Conservation (phyloP, 2,113 vertebrate species). For the Pimephales promelas region DNA sequence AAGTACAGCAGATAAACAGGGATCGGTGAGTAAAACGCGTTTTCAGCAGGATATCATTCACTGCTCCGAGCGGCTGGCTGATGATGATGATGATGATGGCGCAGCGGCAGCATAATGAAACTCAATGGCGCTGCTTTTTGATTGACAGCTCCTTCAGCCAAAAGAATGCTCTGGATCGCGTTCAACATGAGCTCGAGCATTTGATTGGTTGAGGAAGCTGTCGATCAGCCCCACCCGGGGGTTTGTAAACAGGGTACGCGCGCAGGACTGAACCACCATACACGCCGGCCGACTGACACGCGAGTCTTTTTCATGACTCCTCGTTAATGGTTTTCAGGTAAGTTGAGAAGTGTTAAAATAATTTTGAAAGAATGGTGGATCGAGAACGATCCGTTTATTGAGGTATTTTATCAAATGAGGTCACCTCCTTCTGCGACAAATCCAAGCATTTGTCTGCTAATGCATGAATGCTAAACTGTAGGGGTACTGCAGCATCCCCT, state of each 20-base stretch:
- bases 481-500: too few species aligned
- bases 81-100: slow-evolving; percentile 62
- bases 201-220: slow-evolving; percentile 58
- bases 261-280: background rate
- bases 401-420: background rate
- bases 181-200: background rate
- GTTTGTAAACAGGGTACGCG: slow-evolving; percentile 52
- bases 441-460: background rate
- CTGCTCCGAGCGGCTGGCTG: background rate
- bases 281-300: background rate
- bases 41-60: background rate
- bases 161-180: slow-evolving; percentile 44
- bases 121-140: slow-evolving; percentile 54
- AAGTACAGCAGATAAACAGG: background rate
- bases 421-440: background rate
- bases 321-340: background rate
- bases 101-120: slow-evolving; percentile 67
- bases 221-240: slow-evolving; percentile 5
- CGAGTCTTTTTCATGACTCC: background rate
- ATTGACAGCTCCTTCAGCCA: slow-evolving; percentile 47
- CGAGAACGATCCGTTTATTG: background rate
- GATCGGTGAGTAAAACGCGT: background rate
- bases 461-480: background rate
- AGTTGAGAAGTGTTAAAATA: background rate
- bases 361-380: background rate